Percentiles rank a stretch among this genome's conserved stretches.
Conservation (phyloP, 1,140 invertebrate species). For the Macrostomum lignano region DNA sequence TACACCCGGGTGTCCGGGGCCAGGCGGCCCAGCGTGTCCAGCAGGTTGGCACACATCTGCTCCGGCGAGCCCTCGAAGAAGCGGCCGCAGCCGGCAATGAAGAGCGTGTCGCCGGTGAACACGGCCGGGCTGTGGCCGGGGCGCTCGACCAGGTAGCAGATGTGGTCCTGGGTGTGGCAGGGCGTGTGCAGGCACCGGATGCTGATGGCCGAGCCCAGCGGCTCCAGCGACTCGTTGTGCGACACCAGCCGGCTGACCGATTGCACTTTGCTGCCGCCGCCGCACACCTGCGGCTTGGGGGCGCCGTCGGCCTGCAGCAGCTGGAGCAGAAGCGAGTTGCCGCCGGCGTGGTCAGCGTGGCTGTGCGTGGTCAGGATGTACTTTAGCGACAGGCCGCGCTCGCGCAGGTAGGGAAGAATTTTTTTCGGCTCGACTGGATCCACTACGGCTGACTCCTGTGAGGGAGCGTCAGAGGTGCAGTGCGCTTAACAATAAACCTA, state of each 20-base stretch:
- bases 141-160: slow-evolving; percentile 34
- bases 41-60: slow-evolving; percentile 63
- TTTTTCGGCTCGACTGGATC: slow-evolving; percentile 67
- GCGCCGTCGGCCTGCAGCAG: slow-evolving; percentile 31
- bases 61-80: slow-evolving; percentile 85
- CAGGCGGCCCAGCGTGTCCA: slow-evolving; percentile 43
- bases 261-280: not conserved
- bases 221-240: not conserved
- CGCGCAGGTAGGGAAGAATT: slow-evolving; percentile 30
- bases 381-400: slow-evolving; percentile 39
- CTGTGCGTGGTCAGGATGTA: slow-evolving; percentile 78
- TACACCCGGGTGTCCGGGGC: slow-evolving; percentile 62
- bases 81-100: slow-evolving; percentile 69
- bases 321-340: slow-evolving; percentile 51
- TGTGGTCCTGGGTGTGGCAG: slow-evolving; percentile 75
- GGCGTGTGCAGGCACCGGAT: slow-evolving; percentile 63
- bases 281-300: not conserved
- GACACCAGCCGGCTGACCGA: not conserved
- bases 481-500: too few species aligned
- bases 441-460: slow-evolving; percentile 49
- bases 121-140: slow-evolving; percentile 15
- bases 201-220: slow-evolving; percentile 10
- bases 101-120: slow-evolving; percentile 61
- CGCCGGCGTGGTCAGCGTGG: slow-evolving; percentile 88
- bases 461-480: too few species aligned